Evolutionary conservation across 2,888 invertebrate species (phyloP).

Genomic region (Epicampocera succincta): DNA sequence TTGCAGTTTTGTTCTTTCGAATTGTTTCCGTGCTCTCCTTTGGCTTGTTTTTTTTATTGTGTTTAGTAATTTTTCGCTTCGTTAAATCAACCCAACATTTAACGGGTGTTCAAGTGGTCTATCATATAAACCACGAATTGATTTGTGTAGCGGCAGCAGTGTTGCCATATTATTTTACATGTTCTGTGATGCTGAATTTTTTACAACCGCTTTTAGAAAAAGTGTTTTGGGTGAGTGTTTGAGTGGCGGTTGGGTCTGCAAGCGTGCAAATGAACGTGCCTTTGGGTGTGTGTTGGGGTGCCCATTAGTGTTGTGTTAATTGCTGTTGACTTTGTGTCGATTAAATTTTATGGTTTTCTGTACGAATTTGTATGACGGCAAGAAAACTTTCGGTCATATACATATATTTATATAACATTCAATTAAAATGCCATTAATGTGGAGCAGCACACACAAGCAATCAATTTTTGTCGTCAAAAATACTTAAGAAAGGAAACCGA

Average conservation of each 20-base stretch:
- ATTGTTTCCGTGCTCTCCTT: neutral
- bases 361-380: constrained; percentile 8
- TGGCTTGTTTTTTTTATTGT: neutral
- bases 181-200: neutral
- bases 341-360: constrained; percentile 57
- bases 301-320: constrained; percentile 54
- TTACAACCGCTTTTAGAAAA: neutral
- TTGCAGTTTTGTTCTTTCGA: neutral
- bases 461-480: neutral
- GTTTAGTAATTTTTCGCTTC: constrained; percentile 55
- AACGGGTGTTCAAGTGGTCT: constrained; percentile 1
- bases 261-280: no score
- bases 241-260: neutral
- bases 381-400: constrained; percentile 30
- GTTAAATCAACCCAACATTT: constrained; percentile 40
- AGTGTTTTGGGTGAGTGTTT: neutral
- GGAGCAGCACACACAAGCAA: neutral
- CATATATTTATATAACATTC: neutral
- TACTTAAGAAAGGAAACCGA: neutral
- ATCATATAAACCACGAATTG: neutral
- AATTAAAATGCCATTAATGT: constrained; percentile 12
- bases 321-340: constrained; percentile 64
- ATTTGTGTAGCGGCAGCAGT: neutral
- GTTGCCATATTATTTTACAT: neutral
- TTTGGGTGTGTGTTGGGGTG: neutral